Base-by-base conservation (phyloP, 2,797 vertebrate genomes). In the Microctenopoma steveboyesi region DNA sequence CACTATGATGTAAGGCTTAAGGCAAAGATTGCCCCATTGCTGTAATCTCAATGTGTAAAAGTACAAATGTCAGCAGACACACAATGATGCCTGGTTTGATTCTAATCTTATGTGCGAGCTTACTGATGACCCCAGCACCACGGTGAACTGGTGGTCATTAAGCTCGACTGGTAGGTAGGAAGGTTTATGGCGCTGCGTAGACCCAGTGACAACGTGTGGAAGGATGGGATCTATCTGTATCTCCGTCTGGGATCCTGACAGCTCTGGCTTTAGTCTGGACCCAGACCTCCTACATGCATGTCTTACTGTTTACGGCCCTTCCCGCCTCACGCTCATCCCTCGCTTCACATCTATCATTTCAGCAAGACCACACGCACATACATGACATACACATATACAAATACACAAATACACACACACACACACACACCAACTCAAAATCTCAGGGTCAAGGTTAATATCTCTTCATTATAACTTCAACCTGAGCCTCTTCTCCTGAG, bases 201-300 rank as follows among this genome's bases (percentile, higher is more conserved):
- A 73, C 54, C 54, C n/a, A 74, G 84, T 81, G 74, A 63, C 71
- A 84, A 78, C 9, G 73, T 73, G 79, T 56, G 59, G 81, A 83
- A 77, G 78, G 84, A 89, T 90, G 86, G 85, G 82, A 85, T 87
- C 71, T 83, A 45, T 88, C 87, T 81, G 63, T 88, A 87, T 90
- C 87, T 85, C 71, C 77, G 88, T 89, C 79, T 89, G 80, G 65
- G 72, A 85, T 80, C 79, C 81, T 88, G 89, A 90, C 86, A 88
- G 87, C 86, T 90, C 91, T 91, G 91, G 89, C 72, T 90, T 91
- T 79, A 90, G 88, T 90, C 89, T 90, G 81, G 76, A 86, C 83
- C 76, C 81, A 82, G 90, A 91, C 90, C 90, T 91, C 89, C 90
- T 89, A 92, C 86, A 90, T 86, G 76, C 86, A 86, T 76, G 80